Evolutionary conservation across 2,113 vertebrate species (phyloP).

Genomic region (Synodontis membranacea): DNA sequence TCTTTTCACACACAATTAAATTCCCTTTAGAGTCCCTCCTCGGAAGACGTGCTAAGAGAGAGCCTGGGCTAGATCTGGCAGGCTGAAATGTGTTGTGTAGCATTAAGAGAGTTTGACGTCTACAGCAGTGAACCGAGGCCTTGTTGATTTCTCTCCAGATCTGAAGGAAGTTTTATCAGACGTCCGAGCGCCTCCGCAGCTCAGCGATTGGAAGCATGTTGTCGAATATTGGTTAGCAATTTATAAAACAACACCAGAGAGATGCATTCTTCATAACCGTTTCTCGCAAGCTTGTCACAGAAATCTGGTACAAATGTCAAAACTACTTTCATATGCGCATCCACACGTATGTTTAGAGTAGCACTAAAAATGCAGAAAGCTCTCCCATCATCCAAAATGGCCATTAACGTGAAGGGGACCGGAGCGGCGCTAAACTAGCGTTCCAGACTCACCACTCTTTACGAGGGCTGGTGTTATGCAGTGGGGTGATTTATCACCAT

Average conservation of each 20-base stretch:
- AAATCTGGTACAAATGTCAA: conserved; percentile 42
- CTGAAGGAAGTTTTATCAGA: neutral
- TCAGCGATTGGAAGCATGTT: neutral
- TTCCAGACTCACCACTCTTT: conserved; percentile 33
- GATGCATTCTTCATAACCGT: conserved; percentile 66
- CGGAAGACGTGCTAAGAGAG: conserved; percentile 53
- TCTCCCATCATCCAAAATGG: neutral
- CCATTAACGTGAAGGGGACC: conserved; percentile 22
- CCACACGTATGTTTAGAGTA: neutral
- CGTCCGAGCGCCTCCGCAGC: neutral
- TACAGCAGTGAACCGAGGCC: conserved; percentile 42
- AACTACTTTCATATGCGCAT: conserved; percentile 13
- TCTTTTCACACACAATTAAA: conserved; percentile 75
- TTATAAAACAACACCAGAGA: neutral
- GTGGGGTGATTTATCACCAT: conserved; percentile 47
- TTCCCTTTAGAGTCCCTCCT: conserved; percentile 61
- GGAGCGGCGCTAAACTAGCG: neutral
- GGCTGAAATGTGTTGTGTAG: conserved; percentile 57
- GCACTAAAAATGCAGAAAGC: neutral
- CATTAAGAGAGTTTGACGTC: conserved; percentile 53
- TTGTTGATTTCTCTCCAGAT: neutral
- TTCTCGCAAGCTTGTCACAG: conserved; percentile 66
- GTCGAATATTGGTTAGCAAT: neutral
- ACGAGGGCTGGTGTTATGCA: conserved; percentile 41
- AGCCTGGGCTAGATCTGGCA: conserved; percentile 50